A percentile compares a stretch with the other conserved stretches of the same genome.
Conservation (phyloP, 92 coral and sea anemone genomes). For the Phenganax marumi region DNA sequence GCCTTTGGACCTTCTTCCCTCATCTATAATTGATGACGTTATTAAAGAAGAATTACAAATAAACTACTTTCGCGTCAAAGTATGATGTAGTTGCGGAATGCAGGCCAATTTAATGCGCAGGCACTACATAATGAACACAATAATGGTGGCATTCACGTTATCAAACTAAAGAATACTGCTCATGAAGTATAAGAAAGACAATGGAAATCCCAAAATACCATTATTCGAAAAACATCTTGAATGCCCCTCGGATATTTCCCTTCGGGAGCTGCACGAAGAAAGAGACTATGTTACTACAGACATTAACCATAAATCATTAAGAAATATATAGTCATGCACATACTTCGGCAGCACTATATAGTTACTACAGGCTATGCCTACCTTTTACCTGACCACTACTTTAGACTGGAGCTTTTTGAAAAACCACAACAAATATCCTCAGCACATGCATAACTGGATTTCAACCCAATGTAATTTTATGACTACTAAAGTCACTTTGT, state of each 20-base stretch:
- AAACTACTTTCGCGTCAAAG: background rate
- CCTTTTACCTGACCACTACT: too few species aligned
- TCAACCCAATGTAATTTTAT: too few species aligned
- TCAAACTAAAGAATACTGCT: background rate
- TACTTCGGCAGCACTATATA: background rate
- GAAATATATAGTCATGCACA: background rate
- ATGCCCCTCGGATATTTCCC: slow-evolving; percentile 96
- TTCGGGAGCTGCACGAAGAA: slow-evolving; percentile 71
- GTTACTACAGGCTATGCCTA: too few species aligned
- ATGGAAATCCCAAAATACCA: slow-evolving; percentile 58
- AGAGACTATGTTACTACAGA: background rate
- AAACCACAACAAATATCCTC: too few species aligned
- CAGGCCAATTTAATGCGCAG: too few species aligned
- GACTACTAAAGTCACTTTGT: too few species aligned
- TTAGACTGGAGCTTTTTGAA: too few species aligned
- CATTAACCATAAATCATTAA: background rate
- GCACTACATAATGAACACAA: background rate
- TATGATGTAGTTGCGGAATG: background rate
- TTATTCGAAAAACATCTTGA: slow-evolving; percentile 84
- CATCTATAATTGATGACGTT: slow-evolving; percentile 56
- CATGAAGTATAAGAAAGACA: background rate
- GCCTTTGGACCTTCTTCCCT: slow-evolving; percentile 88
- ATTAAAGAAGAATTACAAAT: background rate
- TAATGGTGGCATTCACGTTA: background rate
- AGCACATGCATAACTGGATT: too few species aligned